Base-by-base conservation (phyloP, 2,113 vertebrate species). In the Cariama cristata region DNA sequence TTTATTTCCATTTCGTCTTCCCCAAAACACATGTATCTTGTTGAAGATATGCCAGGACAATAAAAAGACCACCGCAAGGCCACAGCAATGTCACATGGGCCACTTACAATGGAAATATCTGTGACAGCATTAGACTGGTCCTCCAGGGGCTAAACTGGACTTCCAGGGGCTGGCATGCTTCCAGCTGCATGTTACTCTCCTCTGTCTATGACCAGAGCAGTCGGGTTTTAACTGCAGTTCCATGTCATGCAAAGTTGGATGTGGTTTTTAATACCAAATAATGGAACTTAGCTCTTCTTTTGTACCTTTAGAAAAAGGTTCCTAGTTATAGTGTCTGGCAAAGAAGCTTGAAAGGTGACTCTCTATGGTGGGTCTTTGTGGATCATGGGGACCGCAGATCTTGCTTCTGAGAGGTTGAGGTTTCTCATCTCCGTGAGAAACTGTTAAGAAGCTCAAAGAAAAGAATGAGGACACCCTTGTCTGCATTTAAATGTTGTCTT, bases 1-100 rank as follows among this genome's bases (percentile, higher is more conserved):
- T 82, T 79, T 84, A 89, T 96, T 97, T 95, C 86, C 50, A 71
- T 74, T 96, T 84, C 35, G 16, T 77, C 59, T 81, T 84, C 60
- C 35, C 1, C 0, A 66, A 92, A 90, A 7, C 63, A 93, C 92
- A 89, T 56, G 18, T 21, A 22, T 81, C 38, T 60, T 80, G 84
- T 16, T 91, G 66, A 95, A 81, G 80, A n/a, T 19, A 20, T 7
- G 56, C 91, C 91, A 95, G 85, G 58, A 26, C 72, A 94, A 89
- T 44, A 68, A 92, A 88, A 88, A 72, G 79, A 95, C 64, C 56
- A 68, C 42, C 4, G 22, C 64, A 81, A 88, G 86, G 73, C 73
- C 62, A 53, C 2, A 12, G 4, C 0, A 0, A 52, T 91, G 86
- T 95, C 88, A 87, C 68, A 67, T 3, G n/a, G 79, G 62, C n/a